Evolutionary conservation across 2,797 vertebrate species (phyloP), one percentile per base, ranked within the genome.

Genomic region (Microctenopoma stevenorrisi): DNA sequence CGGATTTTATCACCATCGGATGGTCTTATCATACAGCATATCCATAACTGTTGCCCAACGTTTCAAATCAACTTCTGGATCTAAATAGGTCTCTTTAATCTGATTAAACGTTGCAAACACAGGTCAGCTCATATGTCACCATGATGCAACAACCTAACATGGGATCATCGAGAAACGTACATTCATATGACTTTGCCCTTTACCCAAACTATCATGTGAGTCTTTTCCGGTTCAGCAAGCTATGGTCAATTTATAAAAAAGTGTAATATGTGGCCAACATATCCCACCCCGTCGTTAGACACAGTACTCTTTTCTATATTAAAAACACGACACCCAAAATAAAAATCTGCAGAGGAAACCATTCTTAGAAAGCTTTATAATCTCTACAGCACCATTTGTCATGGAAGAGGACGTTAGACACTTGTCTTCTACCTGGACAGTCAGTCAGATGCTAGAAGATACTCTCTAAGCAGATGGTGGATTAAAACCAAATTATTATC

Each of bases 71-170:
- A 5, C n/a, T 2, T 55, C 14, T 57, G 11, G 14, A 56, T 65
- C 28, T 63, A 5, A 42, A 38, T 38, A 4, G 43, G 13, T 25
- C 15, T 33, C 14, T 26, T 50, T 13, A 54, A 44, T 59, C 53
- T 49, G 42, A 68, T 52, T n/a, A 72, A 55, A 82, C 5, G 5
- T 18, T 59, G 55, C 26, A 42, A 18, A 38, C 12, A 44, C 4
- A 40, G 33, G 15, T 72, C 54, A 75, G 4, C 4, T 51, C 14
- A 11, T 44, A n/a, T 56, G 52, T 38, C 50, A 62, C 3, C 43
- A 18, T 68, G 25, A 64, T 64, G 61, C 57, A 62, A 74, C 50
- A 1, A 14, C 28, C 13, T 16, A 40, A 43, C 16, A 57, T 26
- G 8, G 7, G 4, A 14, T 7, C 7, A 28, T n/a, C 5, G 7